Percentiles rank a stretch among this genome's conserved stretches.
Evolutionary conservation across 2,888 invertebrate genomes (phyloP).

Genomic region (Hypercompe scribonia): DNA sequence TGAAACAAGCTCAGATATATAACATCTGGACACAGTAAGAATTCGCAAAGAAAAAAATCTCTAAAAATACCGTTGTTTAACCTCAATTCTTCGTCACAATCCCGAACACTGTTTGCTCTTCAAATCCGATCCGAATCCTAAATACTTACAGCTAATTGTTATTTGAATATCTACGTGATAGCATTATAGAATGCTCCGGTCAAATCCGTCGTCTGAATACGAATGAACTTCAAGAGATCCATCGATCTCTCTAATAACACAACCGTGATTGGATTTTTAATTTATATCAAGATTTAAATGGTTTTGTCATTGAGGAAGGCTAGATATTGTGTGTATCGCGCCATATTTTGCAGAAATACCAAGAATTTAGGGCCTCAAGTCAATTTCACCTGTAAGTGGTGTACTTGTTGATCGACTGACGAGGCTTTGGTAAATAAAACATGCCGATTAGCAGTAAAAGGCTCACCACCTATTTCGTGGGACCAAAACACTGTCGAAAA

Average conservation of each 20-base stretch:
- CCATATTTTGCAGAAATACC: background rate
- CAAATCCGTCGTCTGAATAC: conserved; percentile 50
- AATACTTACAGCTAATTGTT: conserved; percentile 70
- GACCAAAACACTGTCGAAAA: no score
- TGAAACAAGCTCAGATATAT: background rate
- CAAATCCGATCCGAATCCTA: conserved; percentile 55
- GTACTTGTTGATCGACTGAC: no score
- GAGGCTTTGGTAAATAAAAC: no score
- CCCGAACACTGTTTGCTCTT: conserved; percentile 17
- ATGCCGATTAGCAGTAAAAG: no score
- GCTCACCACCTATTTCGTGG: no score
- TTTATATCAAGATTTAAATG: conserved; percentile 13
- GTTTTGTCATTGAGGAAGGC: background rate
- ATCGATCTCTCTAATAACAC: conserved; percentile 56
- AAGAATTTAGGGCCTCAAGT: no score
- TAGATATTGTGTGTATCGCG: background rate
- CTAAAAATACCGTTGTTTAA: conserved; percentile 32
- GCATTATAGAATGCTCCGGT: conserved; percentile 45
- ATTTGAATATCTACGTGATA: conserved; percentile 72
- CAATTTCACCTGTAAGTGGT: no score
- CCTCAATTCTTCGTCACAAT: conserved; percentile 34
- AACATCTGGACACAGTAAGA: conserved; percentile 5
- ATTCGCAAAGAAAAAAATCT: conserved; percentile 15
- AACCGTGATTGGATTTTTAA: conserved; percentile 51
- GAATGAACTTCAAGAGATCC: conserved; percentile 43